These are phyloP conservation scores for Lerista edwardsae DNA, from an alignment of 2,797 vertebrate genomes.

Conservation along the genomic window DNA sequence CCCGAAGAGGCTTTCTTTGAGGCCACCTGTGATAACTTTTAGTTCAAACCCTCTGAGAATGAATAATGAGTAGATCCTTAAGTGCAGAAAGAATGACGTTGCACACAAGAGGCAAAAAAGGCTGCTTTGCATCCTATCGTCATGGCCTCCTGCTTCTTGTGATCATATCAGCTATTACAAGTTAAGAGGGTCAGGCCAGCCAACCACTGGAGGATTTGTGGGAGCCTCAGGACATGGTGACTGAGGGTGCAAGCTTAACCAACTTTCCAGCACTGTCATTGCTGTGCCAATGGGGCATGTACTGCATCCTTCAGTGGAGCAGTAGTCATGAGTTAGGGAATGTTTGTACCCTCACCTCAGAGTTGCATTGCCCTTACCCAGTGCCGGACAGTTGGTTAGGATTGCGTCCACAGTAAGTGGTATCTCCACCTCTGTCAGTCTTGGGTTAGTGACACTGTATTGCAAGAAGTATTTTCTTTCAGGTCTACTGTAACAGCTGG, in stretches of 20 bases:
- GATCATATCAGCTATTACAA: neutral
- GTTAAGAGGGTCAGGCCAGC: constrained; percentile 12
- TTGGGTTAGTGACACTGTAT: neutral
- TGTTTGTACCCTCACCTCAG: too few relatives aligned
- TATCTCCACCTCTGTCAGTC: neutral
- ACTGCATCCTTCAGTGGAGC: too few relatives aligned
- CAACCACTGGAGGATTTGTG: constrained; percentile 3
- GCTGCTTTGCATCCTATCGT: constrained; percentile 5
- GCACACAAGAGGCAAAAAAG: neutral
- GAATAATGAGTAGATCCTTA: constrained; percentile 32
- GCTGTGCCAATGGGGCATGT: too few relatives aligned
- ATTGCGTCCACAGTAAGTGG: too few relatives aligned
- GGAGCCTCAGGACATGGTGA: neutral
- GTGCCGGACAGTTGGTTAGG: too few relatives aligned
- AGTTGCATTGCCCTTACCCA: too few relatives aligned
- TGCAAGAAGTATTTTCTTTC: neutral
- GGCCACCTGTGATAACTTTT: constrained; percentile 40
- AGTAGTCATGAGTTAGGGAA: neutral
- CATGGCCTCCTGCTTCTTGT: neutral
- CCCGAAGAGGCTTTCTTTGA: constrained; percentile 35
- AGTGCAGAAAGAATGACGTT: constrained; percentile 5
- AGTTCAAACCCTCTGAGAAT: constrained; percentile 10
- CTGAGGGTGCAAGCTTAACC: too few relatives aligned
- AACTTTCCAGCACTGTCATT: neutral
- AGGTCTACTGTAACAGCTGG: neutral